Evolutionary conservation across 2,888 invertebrate genomes (phyloP).

Genomic region (Arctia plantaginis): DNA sequence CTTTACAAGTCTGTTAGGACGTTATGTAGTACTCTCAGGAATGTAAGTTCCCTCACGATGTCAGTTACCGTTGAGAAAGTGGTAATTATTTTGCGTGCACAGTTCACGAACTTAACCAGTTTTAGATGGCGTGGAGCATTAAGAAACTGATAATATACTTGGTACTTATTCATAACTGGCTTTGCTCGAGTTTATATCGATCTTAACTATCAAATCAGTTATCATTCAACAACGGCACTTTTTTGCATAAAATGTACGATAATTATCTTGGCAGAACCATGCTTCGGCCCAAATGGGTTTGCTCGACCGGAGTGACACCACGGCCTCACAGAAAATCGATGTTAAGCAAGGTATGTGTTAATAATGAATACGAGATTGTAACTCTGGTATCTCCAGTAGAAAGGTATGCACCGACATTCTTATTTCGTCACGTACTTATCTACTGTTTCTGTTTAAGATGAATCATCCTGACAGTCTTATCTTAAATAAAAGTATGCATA

Average conservation of each 20-base stretch:
- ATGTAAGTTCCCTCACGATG: neutral
- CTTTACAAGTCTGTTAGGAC: neutral
- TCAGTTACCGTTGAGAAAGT: neutral
- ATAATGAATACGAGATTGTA: too few relatives aligned
- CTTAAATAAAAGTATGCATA: too few relatives aligned
- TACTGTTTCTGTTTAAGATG: neutral
- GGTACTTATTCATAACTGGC: neutral
- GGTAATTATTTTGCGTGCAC: neutral
- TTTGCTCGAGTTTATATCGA: neutral
- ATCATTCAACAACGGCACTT: too few relatives aligned
- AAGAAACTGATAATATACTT: neutral
- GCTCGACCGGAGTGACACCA: neutral
- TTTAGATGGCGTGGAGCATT: neutral
- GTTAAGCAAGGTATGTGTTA: neutral
- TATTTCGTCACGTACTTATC: neutral
- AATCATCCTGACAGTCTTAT: neutral
- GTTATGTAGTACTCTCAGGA: neutral
- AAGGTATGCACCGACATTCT: neutral
- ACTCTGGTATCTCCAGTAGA: too few relatives aligned
- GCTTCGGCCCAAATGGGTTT: neutral
- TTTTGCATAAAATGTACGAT: too few relatives aligned
- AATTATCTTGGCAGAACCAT: too few relatives aligned
- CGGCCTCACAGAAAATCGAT: neutral
- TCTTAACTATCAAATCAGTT: neutral
- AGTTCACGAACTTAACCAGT: neutral